These are phyloP conservation scores for Zaprionus obscuricornis DNA, from an alignment of 2,888 invertebrate species.

Conservation along the genomic window DNA sequence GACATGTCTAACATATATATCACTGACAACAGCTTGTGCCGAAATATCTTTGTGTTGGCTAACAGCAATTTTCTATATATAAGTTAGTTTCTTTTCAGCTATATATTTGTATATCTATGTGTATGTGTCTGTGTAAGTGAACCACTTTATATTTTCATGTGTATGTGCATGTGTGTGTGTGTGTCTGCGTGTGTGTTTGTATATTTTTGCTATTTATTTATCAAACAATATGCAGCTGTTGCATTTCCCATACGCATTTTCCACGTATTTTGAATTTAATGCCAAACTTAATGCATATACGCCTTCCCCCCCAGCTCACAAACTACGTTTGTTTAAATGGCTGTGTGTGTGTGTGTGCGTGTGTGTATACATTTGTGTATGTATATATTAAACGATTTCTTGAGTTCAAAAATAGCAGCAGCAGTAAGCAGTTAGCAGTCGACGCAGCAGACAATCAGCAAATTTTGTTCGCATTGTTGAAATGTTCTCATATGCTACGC, in stretches of 20 bases:
- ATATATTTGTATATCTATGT: not conserved
- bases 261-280: constrained; percentile 60
- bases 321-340: not conserved
- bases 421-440: constrained; percentile 19
- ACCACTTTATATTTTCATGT: no score
- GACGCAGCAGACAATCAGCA: no score
- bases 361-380: not conserved
- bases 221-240: constrained; percentile 70
- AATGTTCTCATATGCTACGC: constrained; percentile 35
- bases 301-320: constrained; percentile 2
- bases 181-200: constrained; percentile 32
- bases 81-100: no score
- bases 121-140: not conserved
- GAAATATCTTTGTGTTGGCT: constrained; percentile 56
- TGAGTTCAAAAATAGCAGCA: constrained; percentile 45
- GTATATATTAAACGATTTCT: constrained; percentile 28
- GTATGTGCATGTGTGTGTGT: no score
- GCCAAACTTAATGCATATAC: constrained; percentile 57
- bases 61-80: constrained; percentile 41
- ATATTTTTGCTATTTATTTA: constrained; percentile 71
- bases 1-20: no score
- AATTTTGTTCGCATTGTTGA: constrained; percentile 46
- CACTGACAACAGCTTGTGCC: constrained; percentile 57
- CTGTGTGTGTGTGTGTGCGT: not conserved
- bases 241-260: constrained; percentile 70